phyloP scores from a whole-genome alignment of 2,797 vertebrate genomes.

The Pangasius sanitwongsei region DNA sequence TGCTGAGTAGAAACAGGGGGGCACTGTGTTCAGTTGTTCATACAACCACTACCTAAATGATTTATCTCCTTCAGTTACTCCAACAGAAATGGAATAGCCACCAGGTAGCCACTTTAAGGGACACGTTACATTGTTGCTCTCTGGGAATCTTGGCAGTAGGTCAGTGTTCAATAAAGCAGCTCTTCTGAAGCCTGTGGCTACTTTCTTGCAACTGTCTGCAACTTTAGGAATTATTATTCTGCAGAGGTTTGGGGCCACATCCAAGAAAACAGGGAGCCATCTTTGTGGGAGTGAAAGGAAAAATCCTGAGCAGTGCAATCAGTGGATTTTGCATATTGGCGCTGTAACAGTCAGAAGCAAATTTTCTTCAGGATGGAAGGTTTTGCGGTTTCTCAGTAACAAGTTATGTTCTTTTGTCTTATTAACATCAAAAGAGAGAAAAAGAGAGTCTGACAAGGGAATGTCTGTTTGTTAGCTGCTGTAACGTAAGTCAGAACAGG shows the following conservation, averaged over 20 bases:
- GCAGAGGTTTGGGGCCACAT: not conserved
- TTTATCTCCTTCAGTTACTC: constrained; percentile 51
- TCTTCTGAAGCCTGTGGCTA: not conserved
- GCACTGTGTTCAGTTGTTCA: constrained; percentile 18
- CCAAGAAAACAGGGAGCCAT: not conserved
- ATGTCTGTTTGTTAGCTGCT: not conserved
- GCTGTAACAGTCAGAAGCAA: not conserved
- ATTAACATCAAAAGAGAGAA: not conserved
- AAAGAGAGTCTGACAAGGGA: too few species aligned
- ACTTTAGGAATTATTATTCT: constrained; percentile 1
- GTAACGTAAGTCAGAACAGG: not conserved
- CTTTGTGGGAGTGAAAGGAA: not conserved
- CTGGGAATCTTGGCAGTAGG: constrained; percentile 38
- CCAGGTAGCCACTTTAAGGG: constrained; percentile 44
- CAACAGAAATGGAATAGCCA: constrained; percentile 54
- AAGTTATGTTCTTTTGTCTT: not conserved
- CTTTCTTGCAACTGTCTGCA: not conserved
- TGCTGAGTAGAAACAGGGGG: constrained; percentile 3
- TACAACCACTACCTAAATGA: constrained; percentile 61
- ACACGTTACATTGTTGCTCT: constrained; percentile 32
- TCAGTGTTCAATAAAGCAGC: not conserved
- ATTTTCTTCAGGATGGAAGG: not conserved
- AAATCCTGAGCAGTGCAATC: not conserved
- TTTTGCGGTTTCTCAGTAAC: not conserved
- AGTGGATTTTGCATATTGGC: not conserved